Evolutionary conservation across 2,888 invertebrate genomes (phyloP), one percentile per base, ranked within the genome.

Genomic region (Salpingus planirostris): DNA sequence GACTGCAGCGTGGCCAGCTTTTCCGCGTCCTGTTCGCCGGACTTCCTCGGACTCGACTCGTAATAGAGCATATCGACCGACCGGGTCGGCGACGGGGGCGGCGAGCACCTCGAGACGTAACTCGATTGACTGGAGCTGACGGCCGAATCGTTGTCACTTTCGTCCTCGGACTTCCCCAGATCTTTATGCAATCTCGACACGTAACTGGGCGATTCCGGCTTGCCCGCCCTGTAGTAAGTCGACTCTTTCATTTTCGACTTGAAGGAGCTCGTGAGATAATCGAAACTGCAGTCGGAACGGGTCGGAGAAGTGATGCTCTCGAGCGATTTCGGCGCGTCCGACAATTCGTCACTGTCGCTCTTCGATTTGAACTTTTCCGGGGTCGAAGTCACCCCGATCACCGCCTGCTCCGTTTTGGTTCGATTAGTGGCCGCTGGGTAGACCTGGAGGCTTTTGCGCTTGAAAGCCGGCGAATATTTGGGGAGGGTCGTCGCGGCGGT

Each of bases 101-200:
- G 87, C 13, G 88, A 86, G 38, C 78, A 79, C 42, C 80, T 77
- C 2, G 83, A 84, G 45, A 82, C 74, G 57, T 78, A 79, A 57
- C 82, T 82, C 24, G 85, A 87, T 31, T 85, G 79, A 46, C 83
- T 83, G 27, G 83, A 84, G 58, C 88, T 88, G 59, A 89, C 84
- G 3, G 88, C 88, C 14, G 88, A 89, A 62, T 90, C 89, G 52
- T 86, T 87, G 59, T 89, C 89, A 51, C 83, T 84, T 47, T 85
- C 85, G 45, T 80, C 75, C 50, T 60, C 59, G 7, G 47, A 47
- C 42, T 48, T 54, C 29, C 44, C 46, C 10, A 35, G 11, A 11
- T 38, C 38, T 24, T 38, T 38, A 35, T 28, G 25, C 41, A 36
- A 32, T 31, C 32, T 31, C 3, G 36, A 36, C 10, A 40, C 38